Evolutionary conservation across 2,888 invertebrate genomes (phyloP), one percentile per base, ranked within the genome.

Genomic region (Drosophila flavopinicola): DNA sequence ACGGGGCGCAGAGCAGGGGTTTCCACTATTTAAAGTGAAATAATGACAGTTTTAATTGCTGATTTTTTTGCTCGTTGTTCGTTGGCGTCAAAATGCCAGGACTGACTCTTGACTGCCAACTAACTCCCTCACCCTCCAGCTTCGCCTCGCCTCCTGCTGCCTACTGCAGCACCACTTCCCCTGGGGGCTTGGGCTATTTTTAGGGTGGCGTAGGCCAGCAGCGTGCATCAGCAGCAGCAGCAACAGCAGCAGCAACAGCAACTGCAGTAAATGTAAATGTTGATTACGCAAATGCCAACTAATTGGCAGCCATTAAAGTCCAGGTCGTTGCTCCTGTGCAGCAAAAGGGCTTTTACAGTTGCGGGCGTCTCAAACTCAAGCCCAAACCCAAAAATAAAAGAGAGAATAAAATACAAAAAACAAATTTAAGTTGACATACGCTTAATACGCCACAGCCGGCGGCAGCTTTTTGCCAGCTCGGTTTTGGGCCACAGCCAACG

Each of bases 21-120:
- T 66, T 70, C 47, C 56, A 66, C 71, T 65, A 73, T 74, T 85
- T 83, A 74, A 80, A 83, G 78, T 85, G 76, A 80, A 83, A 84
- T 83, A 84, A 85, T 83, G 84, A 80, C 83, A 76, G 84, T 84
- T 84, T 83, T 83, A 84, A 84, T 84, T 85, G 85, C 86, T 65
- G 78, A 67, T 74, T 70, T 79, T 42, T 13, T 54, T 41, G 37
- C 71, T 74, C 44, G 70, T 68, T 71, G 79, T 76, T 79, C 59
- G 74, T 83, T 80, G 80, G 82, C 85, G 85, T 82, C 80, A 82
- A 80, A 78, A 82, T 82, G 67, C 67, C 67, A 74, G 59, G 39
- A 45, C 67, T 59, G 47, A 54, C 57, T 51, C 60, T 66, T 65
- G 66, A 41, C 47, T 54, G 52, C 11, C 27, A n/a, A n/a, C n/a